A percentile compares a stretch with the other conserved stretches of the same genome.
phyloP scores from a whole-genome alignment of 2,113 vertebrate species.

The Oryctolagus cuniculus region DNA sequence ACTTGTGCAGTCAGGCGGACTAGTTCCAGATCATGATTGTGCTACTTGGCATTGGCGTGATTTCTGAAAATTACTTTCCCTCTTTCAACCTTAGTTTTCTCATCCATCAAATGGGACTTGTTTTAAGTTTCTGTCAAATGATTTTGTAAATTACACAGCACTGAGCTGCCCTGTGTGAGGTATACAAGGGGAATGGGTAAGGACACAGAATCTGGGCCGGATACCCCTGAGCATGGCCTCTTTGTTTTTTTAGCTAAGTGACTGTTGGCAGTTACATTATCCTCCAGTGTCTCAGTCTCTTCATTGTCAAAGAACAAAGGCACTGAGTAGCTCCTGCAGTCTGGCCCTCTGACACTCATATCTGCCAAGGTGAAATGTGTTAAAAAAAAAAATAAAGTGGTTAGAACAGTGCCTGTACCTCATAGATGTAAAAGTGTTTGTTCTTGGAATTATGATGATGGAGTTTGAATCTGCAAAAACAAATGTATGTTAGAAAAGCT shows the following conservation, averaged over 20 bases:
- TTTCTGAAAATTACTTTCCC: not conserved
- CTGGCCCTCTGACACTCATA: too few relatives aligned
- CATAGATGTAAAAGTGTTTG: not conserved
- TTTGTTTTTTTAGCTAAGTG: not conserved
- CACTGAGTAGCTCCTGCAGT: not conserved
- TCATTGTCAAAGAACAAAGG: not conserved
- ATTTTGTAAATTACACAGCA: not conserved
- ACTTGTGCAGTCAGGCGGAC: not conserved
- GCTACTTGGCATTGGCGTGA: not conserved
- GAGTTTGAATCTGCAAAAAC: not conserved
- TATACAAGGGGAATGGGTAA: not conserved
- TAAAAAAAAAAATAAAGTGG: not conserved
- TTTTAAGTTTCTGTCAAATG: not conserved
- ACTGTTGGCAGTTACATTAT: not conserved
- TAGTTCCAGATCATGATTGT: not conserved
- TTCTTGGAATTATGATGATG: not conserved
- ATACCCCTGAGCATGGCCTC: not conserved
- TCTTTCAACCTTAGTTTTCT: conserved; percentile 48
- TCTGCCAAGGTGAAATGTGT: not conserved
- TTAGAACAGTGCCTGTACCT: not conserved
- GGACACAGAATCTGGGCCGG: not conserved
- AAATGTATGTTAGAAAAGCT: not conserved
- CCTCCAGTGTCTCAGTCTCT: conserved; percentile 12
- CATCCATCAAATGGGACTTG: not conserved
- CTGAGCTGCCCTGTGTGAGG: not conserved